These are phyloP conservation scores for Mycetomoellerius zeteki DNA, from an alignment of 1,140 invertebrate species.

Conservation along the genomic window DNA sequence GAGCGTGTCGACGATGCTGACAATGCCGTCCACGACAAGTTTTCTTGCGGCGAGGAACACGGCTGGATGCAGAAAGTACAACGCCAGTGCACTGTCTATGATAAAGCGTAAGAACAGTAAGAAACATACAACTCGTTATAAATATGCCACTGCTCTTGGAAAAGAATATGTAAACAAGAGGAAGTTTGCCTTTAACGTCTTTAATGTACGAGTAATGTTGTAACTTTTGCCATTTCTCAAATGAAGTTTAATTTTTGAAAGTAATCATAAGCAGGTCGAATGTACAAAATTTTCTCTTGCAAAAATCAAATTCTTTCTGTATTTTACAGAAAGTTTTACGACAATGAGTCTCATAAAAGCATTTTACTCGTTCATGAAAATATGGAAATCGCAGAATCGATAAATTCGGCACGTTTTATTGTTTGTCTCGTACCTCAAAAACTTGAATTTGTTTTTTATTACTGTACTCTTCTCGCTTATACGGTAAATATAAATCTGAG, in stretches of 20 bases:
- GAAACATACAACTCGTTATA: slow-evolving; percentile 47
- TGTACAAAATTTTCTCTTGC: background rate
- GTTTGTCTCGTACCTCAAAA: background rate
- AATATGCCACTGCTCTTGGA: slow-evolving; percentile 24
- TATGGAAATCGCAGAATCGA: background rate
- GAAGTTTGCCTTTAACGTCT: slow-evolving; percentile 1
- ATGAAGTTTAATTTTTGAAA: slow-evolving; percentile 33
- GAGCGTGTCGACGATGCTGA: slow-evolving; percentile 55
- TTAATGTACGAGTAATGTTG: background rate
- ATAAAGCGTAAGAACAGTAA: slow-evolving; percentile 39
- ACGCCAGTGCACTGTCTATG: slow-evolving; percentile 32
- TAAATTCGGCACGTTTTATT: background rate
- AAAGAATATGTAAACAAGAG: slow-evolving; percentile 18
- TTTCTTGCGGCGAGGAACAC: slow-evolving; percentile 52
- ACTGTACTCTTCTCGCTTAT: background rate
- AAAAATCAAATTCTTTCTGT: background rate
- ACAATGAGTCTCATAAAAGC: background rate
- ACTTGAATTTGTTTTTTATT: slow-evolving; percentile 2
- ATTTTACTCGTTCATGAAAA: background rate
- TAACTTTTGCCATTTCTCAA: slow-evolving; percentile 4
- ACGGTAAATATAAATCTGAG: background rate
- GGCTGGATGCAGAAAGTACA: slow-evolving; percentile 49
- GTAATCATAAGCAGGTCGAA: background rate
- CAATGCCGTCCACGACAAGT: slow-evolving; percentile 53
- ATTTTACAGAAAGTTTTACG: background rate